Conservation (phyloP, 2,113 vertebrate genomes). For the Agapornis roseicollis region DNA sequence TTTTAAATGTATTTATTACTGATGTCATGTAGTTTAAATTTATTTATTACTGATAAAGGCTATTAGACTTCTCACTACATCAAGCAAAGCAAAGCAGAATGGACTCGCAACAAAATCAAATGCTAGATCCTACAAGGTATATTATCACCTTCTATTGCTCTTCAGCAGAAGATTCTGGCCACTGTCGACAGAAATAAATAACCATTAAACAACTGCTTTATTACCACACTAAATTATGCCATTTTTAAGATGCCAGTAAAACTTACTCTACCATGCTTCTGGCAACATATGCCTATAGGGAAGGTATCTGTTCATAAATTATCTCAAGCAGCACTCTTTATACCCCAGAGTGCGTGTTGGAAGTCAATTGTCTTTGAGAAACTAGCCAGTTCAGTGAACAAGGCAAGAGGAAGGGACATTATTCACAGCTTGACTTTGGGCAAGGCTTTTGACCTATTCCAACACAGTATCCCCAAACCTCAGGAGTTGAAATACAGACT, state of each 20-base stretch:
- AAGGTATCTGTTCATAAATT: not conserved
- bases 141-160: conserved; percentile 85
- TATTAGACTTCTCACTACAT: conserved; percentile 57
- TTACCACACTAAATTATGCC: not conserved
- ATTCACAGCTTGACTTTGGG: not conserved
- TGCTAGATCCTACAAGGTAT: conserved; percentile 69
- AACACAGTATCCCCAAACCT: not conserved
- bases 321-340: not conserved
- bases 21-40: not conserved
- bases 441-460: not conserved
- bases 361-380: not conserved
- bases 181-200: conserved; percentile 82
- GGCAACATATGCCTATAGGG: not conserved
- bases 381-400: not conserved
- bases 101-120: conserved; percentile 63
- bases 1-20: not conserved
- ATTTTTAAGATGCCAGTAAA: not conserved
- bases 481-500: not conserved
- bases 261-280: not conserved
- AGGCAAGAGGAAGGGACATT: not conserved
- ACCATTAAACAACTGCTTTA: conserved; percentile 66
- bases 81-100: conserved; percentile 42
- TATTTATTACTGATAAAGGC: conserved; percentile 62
- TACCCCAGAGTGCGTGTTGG: fast-evolving
- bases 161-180: conserved; percentile 83